Base-by-base conservation (phyloP, 2,888 invertebrate genomes). In the Tridacna crocea region DNA sequence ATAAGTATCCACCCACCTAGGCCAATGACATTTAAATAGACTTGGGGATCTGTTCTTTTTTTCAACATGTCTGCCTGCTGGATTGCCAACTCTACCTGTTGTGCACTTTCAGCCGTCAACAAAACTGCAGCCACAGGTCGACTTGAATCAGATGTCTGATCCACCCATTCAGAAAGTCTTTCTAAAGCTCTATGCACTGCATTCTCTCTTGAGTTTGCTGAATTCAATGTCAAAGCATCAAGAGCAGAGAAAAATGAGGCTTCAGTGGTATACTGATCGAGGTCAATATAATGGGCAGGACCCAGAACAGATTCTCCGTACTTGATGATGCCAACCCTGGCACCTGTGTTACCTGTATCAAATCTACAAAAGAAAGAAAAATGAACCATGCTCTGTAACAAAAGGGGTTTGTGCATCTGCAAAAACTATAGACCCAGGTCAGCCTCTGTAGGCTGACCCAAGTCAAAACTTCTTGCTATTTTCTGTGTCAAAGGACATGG, bases 351-450 rank as follows among this genome's bases (percentile, higher is more conserved):
- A 12, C 74, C 61, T 11, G 79, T 76, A 19, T 27, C 63, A 58
- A 83, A 83, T 65, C 83, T 83, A 47, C 17, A 75, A 73, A n/a
- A 48, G 19, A 48, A 8, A 36, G n/a, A n/a, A n/a, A n/a, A n/a
- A n/a, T n/a, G n/a, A n/a, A n/a, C n/a, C n/a, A n/a, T n/a, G n/a
- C n/a, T n/a, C n/a, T n/a, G n/a, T n/a, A n/a, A n/a, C n/a, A n/a
- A n/a, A n/a, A n/a, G n/a, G n/a, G n/a, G n/a, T n/a, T n/a, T n/a
- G n/a, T n/a, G n/a, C n/a, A n/a, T n/a, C n/a, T n/a, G n/a, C n/a
- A n/a, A n/a, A n/a, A n/a, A n/a, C n/a, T n/a, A n/a, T n/a, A n/a
- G n/a, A n/a, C n/a, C n/a, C n/a, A n/a, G n/a, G n/a, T n/a, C n/a
- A n/a, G n/a, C n/a, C n/a, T n/a, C n/a, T n/a, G n/a, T n/a, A n/a